Percentiles rank a stretch among this genome's conserved stretches.
These are phyloP conservation scores for Diabrotica virgifera DNA, from an alignment of 1,140 invertebrate species.

Conservation along the genomic window DNA sequence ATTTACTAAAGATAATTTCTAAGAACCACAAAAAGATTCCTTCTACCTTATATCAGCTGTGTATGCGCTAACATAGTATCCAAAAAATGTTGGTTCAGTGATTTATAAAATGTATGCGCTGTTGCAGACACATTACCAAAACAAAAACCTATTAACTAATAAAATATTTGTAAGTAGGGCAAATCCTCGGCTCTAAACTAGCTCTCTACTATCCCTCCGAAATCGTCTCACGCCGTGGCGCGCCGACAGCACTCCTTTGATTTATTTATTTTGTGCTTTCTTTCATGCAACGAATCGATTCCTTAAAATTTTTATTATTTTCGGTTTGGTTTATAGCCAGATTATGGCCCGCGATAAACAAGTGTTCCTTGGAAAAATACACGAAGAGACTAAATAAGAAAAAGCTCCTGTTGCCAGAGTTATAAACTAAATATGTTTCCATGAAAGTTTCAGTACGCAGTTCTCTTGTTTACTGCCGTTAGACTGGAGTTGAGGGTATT, in stretches of 20 bases:
- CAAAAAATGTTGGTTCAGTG: too few relatives aligned
- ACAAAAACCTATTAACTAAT: too few relatives aligned
- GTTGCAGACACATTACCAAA: too few relatives aligned
- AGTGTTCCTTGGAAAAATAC: conserved; percentile 13
- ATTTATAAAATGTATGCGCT: too few relatives aligned
- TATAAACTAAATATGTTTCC: conserved; percentile 13
- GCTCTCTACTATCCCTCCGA: conserved; percentile 22
- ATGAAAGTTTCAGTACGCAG: conserved; percentile 8
- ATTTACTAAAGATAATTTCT: too few relatives aligned
- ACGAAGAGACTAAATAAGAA: conserved; percentile 9
- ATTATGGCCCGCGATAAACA: conserved; percentile 22
- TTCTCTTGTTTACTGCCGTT: conserved; percentile 2
- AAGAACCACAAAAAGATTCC: too few relatives aligned
- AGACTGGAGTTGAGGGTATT: background rate
- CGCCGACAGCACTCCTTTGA: conserved; percentile 14
- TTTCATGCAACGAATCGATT: conserved; percentile 27
- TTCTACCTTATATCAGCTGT: too few relatives aligned
- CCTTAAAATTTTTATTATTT: conserved; percentile 28
- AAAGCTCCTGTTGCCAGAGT: conserved; percentile 5
- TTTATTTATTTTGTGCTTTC: conserved; percentile 28
- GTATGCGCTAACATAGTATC: too few relatives aligned
- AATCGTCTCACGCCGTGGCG: conserved; percentile 8
- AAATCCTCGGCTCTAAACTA: background rate
- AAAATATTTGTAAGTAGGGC: too few relatives aligned
- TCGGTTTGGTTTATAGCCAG: conserved; percentile 17